phyloP scores from a whole-genome alignment of 2,113 vertebrate species.

The Haemorhous mexicanus region DNA sequence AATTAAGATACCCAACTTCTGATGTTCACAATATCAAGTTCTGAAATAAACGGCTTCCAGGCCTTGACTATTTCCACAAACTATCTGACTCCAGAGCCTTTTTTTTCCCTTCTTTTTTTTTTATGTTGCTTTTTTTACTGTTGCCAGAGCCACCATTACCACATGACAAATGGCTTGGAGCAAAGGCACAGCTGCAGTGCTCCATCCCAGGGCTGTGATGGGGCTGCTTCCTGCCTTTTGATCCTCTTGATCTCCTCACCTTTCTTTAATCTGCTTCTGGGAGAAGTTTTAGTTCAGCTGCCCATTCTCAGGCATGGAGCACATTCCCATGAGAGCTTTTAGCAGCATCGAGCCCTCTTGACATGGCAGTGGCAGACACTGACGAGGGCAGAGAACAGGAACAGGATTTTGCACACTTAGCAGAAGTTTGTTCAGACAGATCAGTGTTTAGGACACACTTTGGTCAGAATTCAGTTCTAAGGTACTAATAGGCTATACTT shows the following conservation, averaged over 20 bases:
- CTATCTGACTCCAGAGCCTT: conserved; percentile 63
- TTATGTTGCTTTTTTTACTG: neutral
- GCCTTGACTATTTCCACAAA: conserved; percentile 56
- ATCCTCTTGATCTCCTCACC: neutral
- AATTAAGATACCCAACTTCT: neutral
- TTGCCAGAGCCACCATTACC: neutral
- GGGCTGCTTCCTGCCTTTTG: neutral
- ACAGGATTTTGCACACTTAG: neutral
- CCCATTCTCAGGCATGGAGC: neutral
- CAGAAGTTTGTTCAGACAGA: neutral
- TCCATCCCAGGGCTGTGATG: neutral
- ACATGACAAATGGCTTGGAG: neutral
- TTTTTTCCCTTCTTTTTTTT: neutral
- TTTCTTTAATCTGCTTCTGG: conserved; percentile 6
- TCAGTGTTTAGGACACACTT: neutral
- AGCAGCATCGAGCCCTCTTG: neutral
- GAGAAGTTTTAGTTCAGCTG: neutral
- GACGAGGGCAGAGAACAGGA: neutral
- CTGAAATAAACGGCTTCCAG: conserved; percentile 75
- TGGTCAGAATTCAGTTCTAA: neutral
- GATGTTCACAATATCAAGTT: conserved; percentile 54
- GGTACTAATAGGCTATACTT: neutral
- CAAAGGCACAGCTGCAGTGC: neutral
- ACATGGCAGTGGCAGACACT: neutral
- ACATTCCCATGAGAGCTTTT: neutral